Evolutionary conservation across 2,888 invertebrate genomes (phyloP).

Genomic region (Merodon equestris): DNA sequence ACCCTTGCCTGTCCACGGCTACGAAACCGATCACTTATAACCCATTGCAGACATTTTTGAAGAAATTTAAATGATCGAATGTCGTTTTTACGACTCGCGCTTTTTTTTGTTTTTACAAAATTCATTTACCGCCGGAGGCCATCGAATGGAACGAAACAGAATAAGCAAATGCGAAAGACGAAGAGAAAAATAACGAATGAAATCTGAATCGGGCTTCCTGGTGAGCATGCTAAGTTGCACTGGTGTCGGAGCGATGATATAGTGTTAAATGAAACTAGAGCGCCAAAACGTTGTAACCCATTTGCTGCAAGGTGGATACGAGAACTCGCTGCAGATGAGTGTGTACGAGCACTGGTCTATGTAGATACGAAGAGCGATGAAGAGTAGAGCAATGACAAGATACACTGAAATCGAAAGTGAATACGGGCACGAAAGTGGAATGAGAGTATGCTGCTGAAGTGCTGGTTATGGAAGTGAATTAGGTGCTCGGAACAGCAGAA

Average conservation of each 20-base stretch:
- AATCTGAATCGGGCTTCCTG: slow-evolving; percentile 7
- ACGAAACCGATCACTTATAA: slow-evolving; percentile 24
- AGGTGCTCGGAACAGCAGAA: slow-evolving; percentile 10
- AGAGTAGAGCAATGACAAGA: background rate
- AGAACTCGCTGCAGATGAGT: background rate
- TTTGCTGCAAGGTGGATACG: slow-evolving; percentile 17
- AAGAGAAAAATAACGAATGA: slow-evolving; percentile 3
- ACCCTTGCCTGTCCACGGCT: background rate
- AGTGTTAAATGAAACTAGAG: slow-evolving; percentile 16
- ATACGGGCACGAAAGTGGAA: slow-evolving; percentile 50
- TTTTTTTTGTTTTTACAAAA: slow-evolving; percentile 18
- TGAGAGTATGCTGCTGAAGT: slow-evolving; percentile 1
- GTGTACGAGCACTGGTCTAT: background rate
- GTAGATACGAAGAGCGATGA: slow-evolving; percentile 22
- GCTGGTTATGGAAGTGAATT: slow-evolving; percentile 22
- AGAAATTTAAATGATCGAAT: slow-evolving; percentile 50
- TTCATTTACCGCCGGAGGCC: slow-evolving; percentile 29
- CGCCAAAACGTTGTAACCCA: slow-evolving; percentile 43
- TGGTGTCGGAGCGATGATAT: slow-evolving; percentile 10
- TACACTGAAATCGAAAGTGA: slow-evolving; percentile 58
- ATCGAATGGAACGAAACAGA: slow-evolving; percentile 27
- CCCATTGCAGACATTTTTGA: slow-evolving; percentile 36
- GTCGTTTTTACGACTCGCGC: background rate
- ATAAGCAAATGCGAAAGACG: background rate
- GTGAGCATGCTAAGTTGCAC: slow-evolving; percentile 15